A percentile compares a stretch with the other conserved stretches of the same genome.
phyloP scores from a whole-genome alignment of 2,888 invertebrate species.

The Orthonychiurus folsomi region DNA sequence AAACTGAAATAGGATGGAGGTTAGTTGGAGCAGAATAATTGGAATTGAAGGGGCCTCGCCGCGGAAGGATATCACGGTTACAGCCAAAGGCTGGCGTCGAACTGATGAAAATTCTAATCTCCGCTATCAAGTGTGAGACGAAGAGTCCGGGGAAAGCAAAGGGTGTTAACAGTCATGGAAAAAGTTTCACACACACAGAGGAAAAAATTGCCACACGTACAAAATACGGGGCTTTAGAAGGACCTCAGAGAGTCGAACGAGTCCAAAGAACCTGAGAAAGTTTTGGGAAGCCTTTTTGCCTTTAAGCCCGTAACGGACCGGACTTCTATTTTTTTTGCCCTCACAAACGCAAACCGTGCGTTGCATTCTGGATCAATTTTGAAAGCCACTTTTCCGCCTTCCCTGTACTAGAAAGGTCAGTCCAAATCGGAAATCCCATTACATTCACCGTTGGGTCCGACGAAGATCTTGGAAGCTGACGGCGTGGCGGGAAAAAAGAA shows the following conservation, averaged over 20 bases:
- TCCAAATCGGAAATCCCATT: conserved; percentile 1
- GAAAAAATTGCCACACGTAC: background rate
- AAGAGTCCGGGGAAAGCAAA: background rate
- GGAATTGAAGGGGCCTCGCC: no score
- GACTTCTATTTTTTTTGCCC: background rate
- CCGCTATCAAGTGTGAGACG: background rate
- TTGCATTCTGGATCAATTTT: no score
- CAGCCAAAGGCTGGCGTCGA: no score
- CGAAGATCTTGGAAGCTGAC: no score
- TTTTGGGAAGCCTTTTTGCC: no score
- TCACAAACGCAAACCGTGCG: no score
- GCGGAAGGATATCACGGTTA: no score
- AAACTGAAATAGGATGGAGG: no score
- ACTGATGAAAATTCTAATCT: background rate
- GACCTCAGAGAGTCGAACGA: background rate
- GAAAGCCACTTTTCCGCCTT: no score
- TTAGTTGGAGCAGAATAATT: no score
- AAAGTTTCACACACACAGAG: background rate
- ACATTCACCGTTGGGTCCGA: background rate
- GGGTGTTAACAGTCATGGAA: background rate
- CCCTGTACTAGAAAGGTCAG: background rate
- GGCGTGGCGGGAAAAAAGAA: background rate
- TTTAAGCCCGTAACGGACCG: background rate
- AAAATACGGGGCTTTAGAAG: background rate
- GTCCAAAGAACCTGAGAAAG: no score